Evolutionary conservation across 2,797 vertebrate species (phyloP).

Genomic region (Lateolabrax maculatus): DNA sequence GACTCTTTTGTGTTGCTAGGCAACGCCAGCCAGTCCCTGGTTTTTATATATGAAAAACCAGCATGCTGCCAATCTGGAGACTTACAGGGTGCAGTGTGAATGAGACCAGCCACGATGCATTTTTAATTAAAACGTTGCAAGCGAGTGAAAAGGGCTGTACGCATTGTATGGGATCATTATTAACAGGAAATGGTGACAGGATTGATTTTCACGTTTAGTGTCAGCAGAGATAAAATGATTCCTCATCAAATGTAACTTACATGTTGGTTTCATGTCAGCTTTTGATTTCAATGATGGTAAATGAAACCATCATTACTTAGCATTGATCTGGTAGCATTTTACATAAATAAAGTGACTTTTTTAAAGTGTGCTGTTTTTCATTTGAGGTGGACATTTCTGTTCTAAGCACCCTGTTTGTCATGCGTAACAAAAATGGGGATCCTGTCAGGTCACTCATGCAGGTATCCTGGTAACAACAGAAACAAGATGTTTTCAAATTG

Average conservation of each 20-base stretch:
- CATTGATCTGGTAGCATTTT: background rate
- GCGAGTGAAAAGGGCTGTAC: slow-evolving; percentile 25
- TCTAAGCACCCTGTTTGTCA: slow-evolving; percentile 65
- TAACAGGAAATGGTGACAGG: slow-evolving; percentile 24
- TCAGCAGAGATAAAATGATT: slow-evolving; percentile 25
- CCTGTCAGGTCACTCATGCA: slow-evolving; percentile 84
- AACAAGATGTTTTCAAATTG: slow-evolving; percentile 40
- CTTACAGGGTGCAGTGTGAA: slow-evolving; percentile 69
- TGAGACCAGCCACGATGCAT: slow-evolving; percentile 66
- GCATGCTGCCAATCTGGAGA: slow-evolving; percentile 78
- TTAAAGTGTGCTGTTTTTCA: background rate
- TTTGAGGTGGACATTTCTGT: slow-evolving; percentile 17
- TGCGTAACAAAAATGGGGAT: slow-evolving; percentile 70
- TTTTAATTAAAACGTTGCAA: slow-evolving; percentile 67
- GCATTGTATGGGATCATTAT: slow-evolving; percentile 43
- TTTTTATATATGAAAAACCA: slow-evolving; percentile 80
- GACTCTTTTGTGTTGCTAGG: slow-evolving; percentile 84
- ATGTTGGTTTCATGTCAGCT: slow-evolving; percentile 25
- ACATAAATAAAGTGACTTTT: slow-evolving; percentile 10
- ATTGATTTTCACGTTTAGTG: slow-evolving; percentile 31
- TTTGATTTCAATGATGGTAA: background rate
- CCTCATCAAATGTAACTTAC: slow-evolving; percentile 13
- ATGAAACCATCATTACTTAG: slow-evolving; percentile 6
- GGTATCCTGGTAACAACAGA: slow-evolving; percentile 74
- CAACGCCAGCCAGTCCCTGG: slow-evolving; percentile 76